Evolutionary conservation across 2,113 vertebrate genomes (phyloP), one percentile per base, ranked within the genome.

Genomic region (Toxotes chatareus): DNA sequence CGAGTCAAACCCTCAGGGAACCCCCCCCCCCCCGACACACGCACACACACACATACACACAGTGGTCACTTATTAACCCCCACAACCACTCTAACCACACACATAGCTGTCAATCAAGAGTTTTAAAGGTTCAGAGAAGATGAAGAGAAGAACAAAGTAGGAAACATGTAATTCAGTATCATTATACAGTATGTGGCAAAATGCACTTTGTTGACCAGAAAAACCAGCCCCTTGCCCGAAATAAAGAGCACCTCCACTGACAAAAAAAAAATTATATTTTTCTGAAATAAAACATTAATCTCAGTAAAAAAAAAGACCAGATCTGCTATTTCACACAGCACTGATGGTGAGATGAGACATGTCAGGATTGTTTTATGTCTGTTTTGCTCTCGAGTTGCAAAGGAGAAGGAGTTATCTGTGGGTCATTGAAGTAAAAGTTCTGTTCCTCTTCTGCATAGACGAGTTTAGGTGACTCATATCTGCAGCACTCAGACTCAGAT

Each of bases 21-120:
- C 7, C 63, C 6, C 64, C 32, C 10, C 27, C 5, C 6, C 8
- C 1, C 38, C 6, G 4, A 8, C 38, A 8, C 38, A 8, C 38
- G 9, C 38, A 40, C 73, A 73, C 62, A 76, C 53, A 13, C 16
- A 49, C 79, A 83, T 31, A 44, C 19, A 38, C 31, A 27, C 69
- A 67, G 51, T 59, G 34, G 49, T 73, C 53, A 75, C 82, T 75
- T 73, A 79, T 64, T 76, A 73, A 76, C 65, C 70, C 73, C 56
- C 10, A 53, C 32, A 55, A 23, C 71, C 68, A 8, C 72, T 84
- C 79, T 72, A 82, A 67, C 61, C 79, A 76, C 72, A 80, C 56
- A 76, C 79, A 56, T 0, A 71, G 73, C 77, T 79, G 80, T 76
- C 86, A 82, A 27, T 84, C 72, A 81, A 36, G 34, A 68, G 61